Evolutionary conservation across 1,140 invertebrate species (phyloP).

Genomic region (Notospermus geniculatus): DNA sequence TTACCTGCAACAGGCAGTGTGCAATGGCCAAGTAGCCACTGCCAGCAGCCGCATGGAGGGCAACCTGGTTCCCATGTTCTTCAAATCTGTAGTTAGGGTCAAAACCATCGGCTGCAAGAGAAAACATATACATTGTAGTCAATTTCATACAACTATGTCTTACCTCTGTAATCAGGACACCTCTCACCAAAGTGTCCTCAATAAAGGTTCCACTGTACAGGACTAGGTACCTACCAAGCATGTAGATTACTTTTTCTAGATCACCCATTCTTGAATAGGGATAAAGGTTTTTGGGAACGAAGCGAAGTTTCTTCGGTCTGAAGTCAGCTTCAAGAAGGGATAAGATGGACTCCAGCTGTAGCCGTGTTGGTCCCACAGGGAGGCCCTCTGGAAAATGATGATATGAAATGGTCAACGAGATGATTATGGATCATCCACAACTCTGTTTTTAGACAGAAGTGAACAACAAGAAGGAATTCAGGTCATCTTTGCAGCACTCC

Average conservation of each 20-base stretch:
- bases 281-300: conserved; percentile 51
- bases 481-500: background rate
- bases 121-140: too few species aligned
- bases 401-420: background rate
- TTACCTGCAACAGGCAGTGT: conserved; percentile 65
- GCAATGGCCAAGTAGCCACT: conserved; percentile 66
- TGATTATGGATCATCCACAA: background rate
- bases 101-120: conserved; percentile 63
- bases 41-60: conserved; percentile 74
- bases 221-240: conserved; percentile 54
- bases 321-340: conserved; percentile 11
- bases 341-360: conserved; percentile 35
- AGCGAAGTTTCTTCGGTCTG: conserved; percentile 47
- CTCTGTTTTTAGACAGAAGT: background rate
- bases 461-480: background rate
- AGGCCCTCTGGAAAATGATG: conserved; percentile 40
- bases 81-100: conserved; percentile 68
- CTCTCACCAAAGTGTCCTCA: too few species aligned
- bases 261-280: conserved; percentile 60
- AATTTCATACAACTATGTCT: background rate
- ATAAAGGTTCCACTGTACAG: background rate
- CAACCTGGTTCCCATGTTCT: conserved; percentile 69
- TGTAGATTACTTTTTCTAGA: conserved; percentile 67
- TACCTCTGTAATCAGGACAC: background rate
- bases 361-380: conserved; percentile 43